Evolutionary conservation across 92 coral and sea anemone genomes (phyloP), one percentile per base, ranked within the genome.

Genomic region (Paramuricea clavata): DNA sequence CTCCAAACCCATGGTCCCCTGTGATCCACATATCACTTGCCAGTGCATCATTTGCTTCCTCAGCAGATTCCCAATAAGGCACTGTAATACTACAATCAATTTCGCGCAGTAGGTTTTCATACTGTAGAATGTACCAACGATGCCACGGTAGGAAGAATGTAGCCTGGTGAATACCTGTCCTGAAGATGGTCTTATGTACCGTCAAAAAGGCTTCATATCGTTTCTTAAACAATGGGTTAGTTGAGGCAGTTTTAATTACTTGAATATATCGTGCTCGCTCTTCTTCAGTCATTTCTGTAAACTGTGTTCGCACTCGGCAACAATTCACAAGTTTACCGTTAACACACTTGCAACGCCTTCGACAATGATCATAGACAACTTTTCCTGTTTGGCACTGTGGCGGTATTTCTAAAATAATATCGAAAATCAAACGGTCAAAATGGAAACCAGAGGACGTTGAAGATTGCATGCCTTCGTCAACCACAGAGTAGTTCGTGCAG

Each of bases 91-190:
- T 73, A 57, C 97, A 95, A 85, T 92, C 93, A 0, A 94, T 90
- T 61, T 52, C 64, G 5, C 97, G 89, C 31, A 95, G 94, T 21
- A 95, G 73, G 77, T 94, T 94, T 78, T 95, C 98, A 68, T 95
- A 95, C 42, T 89, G 86, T 1, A 95, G 74, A 43, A 94, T 68
- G 49, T 60, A 95, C 94, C 95, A 94, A 16, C 98, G 93, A 88
- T 95, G 98, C 98, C 98, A 95, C 0, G 98, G 39, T 9, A 95
- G 89, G 86, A 95, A 95, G 73, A 89, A 90, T 0, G 25, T 34
- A 5, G 54, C 15, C 31, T 74, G 87, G 80, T 95, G 97, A 82
- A 95, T 95, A 4, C 94, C 95, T 15, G 89, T 70, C 3, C 64
- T 8, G 79, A 91, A 94, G 15, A 88, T 22, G 11, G 33, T 68